Conservation (phyloP, 2,113 vertebrate genomes). For the Sinosuthora webbiana region DNA sequence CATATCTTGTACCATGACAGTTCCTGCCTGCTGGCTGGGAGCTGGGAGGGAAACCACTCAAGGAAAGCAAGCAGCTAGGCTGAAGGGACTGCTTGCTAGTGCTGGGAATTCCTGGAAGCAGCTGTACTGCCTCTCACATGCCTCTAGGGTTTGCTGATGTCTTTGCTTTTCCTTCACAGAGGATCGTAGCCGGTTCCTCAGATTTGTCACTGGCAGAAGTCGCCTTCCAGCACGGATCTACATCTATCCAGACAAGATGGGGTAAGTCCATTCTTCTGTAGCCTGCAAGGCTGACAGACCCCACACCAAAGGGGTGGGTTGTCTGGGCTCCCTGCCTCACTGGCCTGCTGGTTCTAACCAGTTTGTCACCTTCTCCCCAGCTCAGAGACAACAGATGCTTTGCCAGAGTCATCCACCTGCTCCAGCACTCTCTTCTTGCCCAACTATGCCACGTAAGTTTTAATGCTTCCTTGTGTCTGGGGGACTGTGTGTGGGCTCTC, state of each 20-base stretch:
- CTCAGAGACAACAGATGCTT: conserved; percentile 92
- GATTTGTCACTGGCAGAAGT: conserved; percentile 96
- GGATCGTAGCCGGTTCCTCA: conserved; percentile 96
- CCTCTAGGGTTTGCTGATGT: not conserved
- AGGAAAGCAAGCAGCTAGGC: not conserved
- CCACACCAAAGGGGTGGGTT: not conserved
- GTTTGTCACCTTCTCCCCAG: conserved; percentile 47
- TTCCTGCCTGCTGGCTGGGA: not conserved
- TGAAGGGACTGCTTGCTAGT: not conserved
- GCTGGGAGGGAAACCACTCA: not conserved
- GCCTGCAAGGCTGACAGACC: not conserved
- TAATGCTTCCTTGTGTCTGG: not conserved
- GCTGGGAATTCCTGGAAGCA: not conserved
- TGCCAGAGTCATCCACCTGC: conserved; percentile 95
- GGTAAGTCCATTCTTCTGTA: conserved; percentile 71
- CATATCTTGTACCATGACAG: not conserved
- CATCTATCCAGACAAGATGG: conserved; percentile 92
- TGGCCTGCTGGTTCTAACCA: not conserved
- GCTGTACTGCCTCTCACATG: not conserved
- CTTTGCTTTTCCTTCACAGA: conserved; percentile 74
- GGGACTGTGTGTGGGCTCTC: not conserved
- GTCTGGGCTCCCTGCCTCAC: not conserved
- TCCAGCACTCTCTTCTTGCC: conserved; percentile 95
- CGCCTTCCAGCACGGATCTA: conserved; percentile 96
- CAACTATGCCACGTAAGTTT: conserved; percentile 88